Evolutionary conservation across 2,113 vertebrate species (phyloP).

Genomic region (Rhynchopsitta pachyrhyncha): DNA sequence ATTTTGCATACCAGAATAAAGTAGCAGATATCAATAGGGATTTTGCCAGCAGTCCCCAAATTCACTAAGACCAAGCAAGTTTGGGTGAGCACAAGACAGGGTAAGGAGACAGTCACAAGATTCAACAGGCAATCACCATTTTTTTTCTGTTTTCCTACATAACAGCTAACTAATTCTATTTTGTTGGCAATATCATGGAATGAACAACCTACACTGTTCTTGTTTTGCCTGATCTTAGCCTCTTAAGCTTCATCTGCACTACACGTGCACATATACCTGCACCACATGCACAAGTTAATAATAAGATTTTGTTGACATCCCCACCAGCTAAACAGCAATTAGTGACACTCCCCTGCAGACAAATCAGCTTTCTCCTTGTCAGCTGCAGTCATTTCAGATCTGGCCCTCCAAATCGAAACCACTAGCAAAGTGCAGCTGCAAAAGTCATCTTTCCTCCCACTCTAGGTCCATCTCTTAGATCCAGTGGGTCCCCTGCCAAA

Average conservation of each 20-base stretch:
- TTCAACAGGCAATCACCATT: background rate
- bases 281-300: background rate
- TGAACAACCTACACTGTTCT: background rate
- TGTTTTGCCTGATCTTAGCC: background rate
- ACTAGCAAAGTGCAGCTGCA: constrained; percentile 3
- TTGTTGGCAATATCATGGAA: background rate
- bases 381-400: background rate
- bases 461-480: background rate
- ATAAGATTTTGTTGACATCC: background rate
- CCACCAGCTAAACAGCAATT: background rate
- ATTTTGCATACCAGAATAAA: background rate
- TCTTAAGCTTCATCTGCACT: background rate
- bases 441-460: background rate
- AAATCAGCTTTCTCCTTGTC: background rate
- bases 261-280: background rate
- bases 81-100: background rate
- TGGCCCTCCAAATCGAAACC: background rate
- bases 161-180: background rate
- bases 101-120: background rate
- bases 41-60: background rate
- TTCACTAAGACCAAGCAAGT: background rate
- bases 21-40: background rate
- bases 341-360: background rate
- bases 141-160: background rate
- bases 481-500: background rate